phyloP scores from a whole-genome alignment of 2,797 vertebrate genomes.

The Chaenodraco wilsoni region DNA sequence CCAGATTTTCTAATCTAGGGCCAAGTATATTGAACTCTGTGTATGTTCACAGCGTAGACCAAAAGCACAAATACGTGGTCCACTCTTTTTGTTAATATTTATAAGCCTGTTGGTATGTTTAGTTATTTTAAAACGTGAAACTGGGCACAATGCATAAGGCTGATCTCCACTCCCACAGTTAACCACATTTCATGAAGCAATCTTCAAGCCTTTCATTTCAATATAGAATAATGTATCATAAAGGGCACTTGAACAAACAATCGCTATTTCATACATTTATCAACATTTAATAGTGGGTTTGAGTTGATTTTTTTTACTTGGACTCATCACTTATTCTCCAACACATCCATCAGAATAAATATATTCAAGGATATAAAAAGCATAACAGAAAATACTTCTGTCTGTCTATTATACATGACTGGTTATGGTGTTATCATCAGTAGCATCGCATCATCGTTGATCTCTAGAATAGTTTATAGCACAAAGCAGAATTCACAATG shows the following conservation, averaged over 20 bases:
- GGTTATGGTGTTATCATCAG: neutral
- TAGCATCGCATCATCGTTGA: neutral
- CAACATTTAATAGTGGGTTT: neutral
- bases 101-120: constrained; percentile 6
- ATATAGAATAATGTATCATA: neutral
- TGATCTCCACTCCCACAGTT: neutral
- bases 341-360: neutral
- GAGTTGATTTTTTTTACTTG: neutral
- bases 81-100: neutral
- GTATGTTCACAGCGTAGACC: neutral
- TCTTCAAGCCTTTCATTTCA: neutral
- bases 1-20: neutral
- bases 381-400: too few species aligned
- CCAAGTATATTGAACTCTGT: neutral
- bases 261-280: neutral
- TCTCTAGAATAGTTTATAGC: neutral
- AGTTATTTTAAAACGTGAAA: constrained; percentile 2
- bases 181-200: neutral
- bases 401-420: too few species aligned
- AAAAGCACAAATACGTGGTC: neutral
- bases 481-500: neutral
- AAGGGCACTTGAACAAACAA: neutral
- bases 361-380: neutral
- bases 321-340: constrained; percentile 1
- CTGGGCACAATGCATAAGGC: neutral